Base-by-base conservation (phyloP, 2,888 invertebrate species). In the Didymodactylos carnosus region DNA sequence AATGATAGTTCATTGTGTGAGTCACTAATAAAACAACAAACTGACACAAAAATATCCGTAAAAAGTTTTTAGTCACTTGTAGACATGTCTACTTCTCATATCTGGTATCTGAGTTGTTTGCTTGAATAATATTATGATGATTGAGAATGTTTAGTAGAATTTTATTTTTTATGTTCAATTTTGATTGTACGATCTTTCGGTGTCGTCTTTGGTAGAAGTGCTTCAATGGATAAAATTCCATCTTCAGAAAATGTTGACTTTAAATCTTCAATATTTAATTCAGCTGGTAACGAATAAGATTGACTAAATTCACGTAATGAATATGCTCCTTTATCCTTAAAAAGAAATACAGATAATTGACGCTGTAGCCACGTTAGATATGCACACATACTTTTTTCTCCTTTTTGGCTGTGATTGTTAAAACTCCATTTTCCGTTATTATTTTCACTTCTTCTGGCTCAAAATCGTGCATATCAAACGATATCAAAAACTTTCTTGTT, bases 281-380 rank as follows among this genome's bases (percentile, higher is more conserved):
- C 94, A 84, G 93, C 91, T 10, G 95, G 97, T 83, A 97, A 86
- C 83, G 94, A 87, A 87, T 95, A 97, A 86, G 94, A 94, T 78
- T 94, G 88, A 85, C 94, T 94, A 88, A 95, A 97, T 85, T 97
- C 95, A 85, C 94, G 89, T 88, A 93, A 95, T 76, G 94, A 92
- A 62, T 92, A 92, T 86, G 94, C 92, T 82, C 91, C 92, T 85
- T 94, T 92, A 72, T 91, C 89, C 85, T 73, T 46, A 16, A 69
- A 49, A 13, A n/a, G 40, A 51, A 7, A 13, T 3, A 4, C 39
- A 39, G 10, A 39, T 10, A 14, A 19, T 29, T 35, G 19, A 14
- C 6, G 10, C 27, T 5, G 13, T 8, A n/a, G 16, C 13, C 16
- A 14, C 25, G 3, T n/a, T 19, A 46, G 25, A 13, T 16, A 35